Evolutionary conservation across 2,888 invertebrate species (phyloP).

Genomic region (Mythimna pallens): DNA sequence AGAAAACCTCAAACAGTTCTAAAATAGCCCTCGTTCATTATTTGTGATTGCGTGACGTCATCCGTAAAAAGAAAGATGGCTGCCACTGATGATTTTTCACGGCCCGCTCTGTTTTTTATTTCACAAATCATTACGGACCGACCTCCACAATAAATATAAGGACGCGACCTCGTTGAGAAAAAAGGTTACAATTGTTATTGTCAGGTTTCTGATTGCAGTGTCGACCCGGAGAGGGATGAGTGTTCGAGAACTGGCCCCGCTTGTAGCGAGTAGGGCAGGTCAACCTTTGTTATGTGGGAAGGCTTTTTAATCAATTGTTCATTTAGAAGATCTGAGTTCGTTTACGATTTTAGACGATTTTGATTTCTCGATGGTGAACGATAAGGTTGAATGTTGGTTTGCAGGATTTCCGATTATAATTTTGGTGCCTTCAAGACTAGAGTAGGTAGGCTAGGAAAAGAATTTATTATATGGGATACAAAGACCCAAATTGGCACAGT

Average conservation of each 20-base stretch:
- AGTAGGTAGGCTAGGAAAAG: too few relatives aligned
- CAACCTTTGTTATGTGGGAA: background rate
- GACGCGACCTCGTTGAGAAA: constrained; percentile 65
- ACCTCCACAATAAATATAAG: constrained; percentile 53
- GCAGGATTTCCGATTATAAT: too few relatives aligned
- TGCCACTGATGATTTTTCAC: constrained; percentile 62
- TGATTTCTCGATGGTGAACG: background rate
- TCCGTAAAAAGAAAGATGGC: constrained; percentile 70
- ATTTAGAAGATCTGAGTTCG: background rate
- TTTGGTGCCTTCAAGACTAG: too few relatives aligned
- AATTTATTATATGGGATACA: too few relatives aligned
- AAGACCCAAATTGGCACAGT: too few relatives aligned
- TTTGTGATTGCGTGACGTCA: constrained; percentile 71
- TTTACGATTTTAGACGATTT: background rate
- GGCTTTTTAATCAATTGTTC: background rate
- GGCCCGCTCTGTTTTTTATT: constrained; percentile 68
- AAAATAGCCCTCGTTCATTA: constrained; percentile 49
- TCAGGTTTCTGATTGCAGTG: constrained; percentile 68
- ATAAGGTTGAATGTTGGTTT: background rate
- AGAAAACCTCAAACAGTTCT: constrained; percentile 33
- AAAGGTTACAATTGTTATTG: constrained; percentile 67
- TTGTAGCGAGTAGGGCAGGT: constrained; percentile 23
- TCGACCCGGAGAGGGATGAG: constrained; percentile 59
- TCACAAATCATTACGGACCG: constrained; percentile 67
- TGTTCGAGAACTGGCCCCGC: constrained; percentile 34